Percentiles rank a stretch among this genome's conserved stretches.
These are phyloP conservation scores for Myotis davidii DNA, from an alignment of 2,113 vertebrate species.

Conservation along the genomic window DNA sequence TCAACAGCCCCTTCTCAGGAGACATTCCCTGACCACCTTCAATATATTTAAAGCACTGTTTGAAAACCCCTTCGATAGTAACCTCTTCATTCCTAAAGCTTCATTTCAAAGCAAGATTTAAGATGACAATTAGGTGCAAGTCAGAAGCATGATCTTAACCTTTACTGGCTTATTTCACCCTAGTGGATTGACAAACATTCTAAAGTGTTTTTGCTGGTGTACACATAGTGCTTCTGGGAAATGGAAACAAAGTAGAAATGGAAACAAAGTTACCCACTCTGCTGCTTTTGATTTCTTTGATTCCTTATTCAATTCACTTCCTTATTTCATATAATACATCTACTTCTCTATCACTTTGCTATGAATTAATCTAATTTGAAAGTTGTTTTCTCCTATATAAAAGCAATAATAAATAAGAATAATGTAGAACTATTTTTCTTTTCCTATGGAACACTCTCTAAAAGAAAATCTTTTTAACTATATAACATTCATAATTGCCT, in stretches of 20 bases:
- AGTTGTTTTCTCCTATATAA: background rate
- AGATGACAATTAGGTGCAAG: background rate
- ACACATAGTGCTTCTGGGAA: background rate
- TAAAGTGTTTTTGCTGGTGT: background rate
- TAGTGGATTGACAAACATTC: background rate
- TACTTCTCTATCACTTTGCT: background rate
- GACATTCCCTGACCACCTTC: background rate
- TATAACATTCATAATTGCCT: slow-evolving; percentile 45
- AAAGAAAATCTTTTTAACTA: slow-evolving; percentile 31
- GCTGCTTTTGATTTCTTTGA: background rate
- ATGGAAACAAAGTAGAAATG: background rate
- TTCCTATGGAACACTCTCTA: background rate
- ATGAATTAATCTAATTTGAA: slow-evolving; percentile 14
- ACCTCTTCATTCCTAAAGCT: background rate
- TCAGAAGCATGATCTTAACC: background rate
- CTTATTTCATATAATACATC: background rate
- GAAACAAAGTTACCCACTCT: background rate
- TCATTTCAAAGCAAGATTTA: slow-evolving; percentile 28
- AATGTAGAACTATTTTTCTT: background rate
- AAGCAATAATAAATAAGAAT: background rate
- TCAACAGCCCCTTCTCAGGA: background rate
- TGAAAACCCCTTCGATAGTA: background rate
- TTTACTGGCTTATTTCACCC: background rate
- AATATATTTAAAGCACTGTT: background rate
- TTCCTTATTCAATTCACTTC: background rate